Percentiles rank a stretch among this genome's conserved stretches.
Evolutionary conservation across 2,888 invertebrate species (phyloP).

Genomic region (Polyommatus icarus): DNA sequence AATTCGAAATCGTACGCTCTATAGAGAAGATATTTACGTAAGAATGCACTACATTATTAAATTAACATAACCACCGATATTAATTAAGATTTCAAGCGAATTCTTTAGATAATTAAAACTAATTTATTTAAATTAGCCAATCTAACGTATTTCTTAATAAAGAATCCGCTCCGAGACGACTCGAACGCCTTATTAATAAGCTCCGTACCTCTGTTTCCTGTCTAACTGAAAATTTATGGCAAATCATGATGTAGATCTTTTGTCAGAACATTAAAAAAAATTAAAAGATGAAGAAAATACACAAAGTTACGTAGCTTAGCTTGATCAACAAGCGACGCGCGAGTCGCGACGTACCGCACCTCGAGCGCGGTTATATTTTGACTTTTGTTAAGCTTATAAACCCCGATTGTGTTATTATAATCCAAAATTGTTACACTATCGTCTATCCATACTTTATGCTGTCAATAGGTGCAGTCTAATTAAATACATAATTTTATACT

Average conservation of each 20-base stretch:
- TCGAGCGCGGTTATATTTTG: too few species aligned
- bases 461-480: too few species aligned
- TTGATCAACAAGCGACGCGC: background rate
- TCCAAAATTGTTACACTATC: too few species aligned
- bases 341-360: background rate
- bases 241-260: background rate
- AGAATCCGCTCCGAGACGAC: background rate
- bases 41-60: conserved; percentile 15
- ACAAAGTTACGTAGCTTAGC: background rate
- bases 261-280: background rate
- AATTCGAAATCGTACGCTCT: conserved; percentile 5
- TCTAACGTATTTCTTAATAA: conserved; percentile 16
- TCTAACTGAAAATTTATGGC: background rate
- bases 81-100: conserved; percentile 15
- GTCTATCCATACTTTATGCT: too few species aligned
- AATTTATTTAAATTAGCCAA: conserved; percentile 10
- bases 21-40: conserved; percentile 5
- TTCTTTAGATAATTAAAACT: conserved; percentile 17
- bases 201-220: conserved; percentile 7
- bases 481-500: too few species aligned
- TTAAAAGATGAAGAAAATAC: background rate
- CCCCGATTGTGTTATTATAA: too few species aligned
- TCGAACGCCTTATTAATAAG: background rate
- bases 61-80: conserved; percentile 15
- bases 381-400: too few species aligned